Percentiles rank a stretch among this genome's conserved stretches.
Conservation (phyloP, 2,797 vertebrate species). For the Falco naumanni region DNA sequence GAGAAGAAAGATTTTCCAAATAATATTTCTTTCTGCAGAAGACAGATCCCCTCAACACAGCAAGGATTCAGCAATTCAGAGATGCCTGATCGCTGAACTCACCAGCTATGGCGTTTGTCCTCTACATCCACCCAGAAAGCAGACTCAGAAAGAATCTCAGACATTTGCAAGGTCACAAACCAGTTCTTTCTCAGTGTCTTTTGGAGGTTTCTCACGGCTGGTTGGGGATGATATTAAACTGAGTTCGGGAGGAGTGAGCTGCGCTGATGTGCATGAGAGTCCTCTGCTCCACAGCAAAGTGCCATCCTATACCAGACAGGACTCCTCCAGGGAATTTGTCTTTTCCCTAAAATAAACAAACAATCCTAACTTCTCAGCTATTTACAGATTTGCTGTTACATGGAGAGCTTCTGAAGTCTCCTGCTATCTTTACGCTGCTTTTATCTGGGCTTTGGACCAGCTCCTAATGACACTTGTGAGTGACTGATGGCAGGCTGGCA, state of each 20-base stretch:
- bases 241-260: neutral
- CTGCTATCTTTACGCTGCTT: neutral
- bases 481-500: neutral
- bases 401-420: neutral
- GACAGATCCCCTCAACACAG: rapidly evolving
- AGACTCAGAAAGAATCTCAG: neutral
- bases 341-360: neutral
- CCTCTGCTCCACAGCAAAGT: neutral
- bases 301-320: rapidly evolving
- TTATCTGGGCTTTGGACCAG: neutral
- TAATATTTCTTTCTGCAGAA: neutral
- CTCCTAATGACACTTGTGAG: neutral
- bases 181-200: neutral
- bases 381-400: neutral
- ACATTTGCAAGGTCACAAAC: neutral
- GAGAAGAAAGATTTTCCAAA: neutral
- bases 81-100: too few species aligned
- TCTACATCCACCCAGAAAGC: neutral
- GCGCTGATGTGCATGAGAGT: rapidly evolving
- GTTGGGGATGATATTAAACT: rapidly evolving
- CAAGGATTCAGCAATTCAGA: neutral
- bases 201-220: neutral
- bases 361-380: neutral
- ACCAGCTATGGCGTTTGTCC: neutral
- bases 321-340: neutral